Conservation (phyloP, 1,140 invertebrate species). For the Aphaenogaster rudis region DNA sequence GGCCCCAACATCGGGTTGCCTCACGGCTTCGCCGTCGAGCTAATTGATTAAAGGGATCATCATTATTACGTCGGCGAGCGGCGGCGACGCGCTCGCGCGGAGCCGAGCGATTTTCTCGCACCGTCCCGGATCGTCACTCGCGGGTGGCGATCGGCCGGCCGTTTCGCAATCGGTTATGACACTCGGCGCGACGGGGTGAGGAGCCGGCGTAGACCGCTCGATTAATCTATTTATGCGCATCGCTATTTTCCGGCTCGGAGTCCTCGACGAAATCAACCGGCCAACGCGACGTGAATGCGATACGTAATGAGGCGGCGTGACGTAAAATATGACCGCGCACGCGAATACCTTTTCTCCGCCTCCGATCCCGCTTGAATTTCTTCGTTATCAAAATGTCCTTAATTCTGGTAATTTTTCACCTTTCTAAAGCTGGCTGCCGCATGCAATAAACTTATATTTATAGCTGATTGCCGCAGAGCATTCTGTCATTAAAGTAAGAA, state of each 20-base stretch:
- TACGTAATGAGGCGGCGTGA: constrained; percentile 38
- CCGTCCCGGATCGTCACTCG: constrained; percentile 33
- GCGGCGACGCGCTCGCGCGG: constrained; percentile 52
- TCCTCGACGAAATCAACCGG: background rate
- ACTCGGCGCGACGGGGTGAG: background rate
- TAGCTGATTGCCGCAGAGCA: too few relatives aligned
- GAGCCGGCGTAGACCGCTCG: background rate
- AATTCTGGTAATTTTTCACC: too few relatives aligned
- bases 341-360: background rate
- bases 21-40: constrained; percentile 68
- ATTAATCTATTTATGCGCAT: constrained; percentile 41
- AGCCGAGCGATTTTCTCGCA: constrained; percentile 63
- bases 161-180: constrained; percentile 62
- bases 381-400: background rate
- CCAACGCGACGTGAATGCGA: constrained; percentile 34
- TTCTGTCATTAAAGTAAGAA: too few relatives aligned
- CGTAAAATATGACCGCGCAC: background rate
- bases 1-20: constrained; percentile 62
- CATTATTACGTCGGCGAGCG: constrained; percentile 69
- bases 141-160: background rate
- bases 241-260: constrained; percentile 35
- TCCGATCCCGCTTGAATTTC: background rate
- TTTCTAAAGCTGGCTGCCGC: too few relatives aligned
- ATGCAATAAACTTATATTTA: too few relatives aligned
- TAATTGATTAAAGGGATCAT: constrained; percentile 83